Evolutionary conservation across 2,797 vertebrate genomes (phyloP), one percentile per base, ranked within the genome.

Genomic region (Xyrichtys novacula): DNA sequence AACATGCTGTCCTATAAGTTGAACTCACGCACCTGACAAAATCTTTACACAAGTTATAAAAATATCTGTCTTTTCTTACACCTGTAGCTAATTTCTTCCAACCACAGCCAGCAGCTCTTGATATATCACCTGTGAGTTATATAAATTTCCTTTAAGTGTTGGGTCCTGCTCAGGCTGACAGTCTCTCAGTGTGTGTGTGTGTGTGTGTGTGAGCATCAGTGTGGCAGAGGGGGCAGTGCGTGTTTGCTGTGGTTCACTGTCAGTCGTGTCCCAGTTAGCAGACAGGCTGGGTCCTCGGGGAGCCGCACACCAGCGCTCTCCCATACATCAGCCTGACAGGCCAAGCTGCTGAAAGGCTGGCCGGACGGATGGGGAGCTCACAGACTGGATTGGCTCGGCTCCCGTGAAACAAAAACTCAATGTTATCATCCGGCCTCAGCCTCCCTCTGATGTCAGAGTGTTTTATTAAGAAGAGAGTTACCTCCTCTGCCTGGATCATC

Each of bases 241-340:
- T 56, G 76, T 80, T 85, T 68, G 87, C 85, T 76, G 85, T 86
- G 85, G 84, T 91, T 92, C 85, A 90, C 89, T 91, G 89, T 91
- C 89, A 89, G 86, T 87, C 44, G 86, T 86, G 89, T 92, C 91
- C 91, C 89, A 92, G 88, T 92, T 94, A 90, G 91, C 85, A 90
- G 89, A 89, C 87, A 90, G 87, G 83, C 84, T 77, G 20, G 78
- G 76, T 91, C 91, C 83, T 82, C 48, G 1, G 90, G 89, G 89
- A 92, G 74, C 84, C 26, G 78, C 78, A 70, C 83, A 86, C 84
- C 71, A 74, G 82, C 46, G 22, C 78, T 83, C 83, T 74, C 74
- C 85, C 85, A 91, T 90, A 88, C 88, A 93, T 93, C 88, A 87
- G 78, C 56, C 81, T 93, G 91, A 91, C 88, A 88, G 84, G 85